A percentile compares a stretch with the other conserved stretches of the same genome.
phyloP scores from a whole-genome alignment of 2,888 invertebrate genomes.

The Pinctada fucata region DNA sequence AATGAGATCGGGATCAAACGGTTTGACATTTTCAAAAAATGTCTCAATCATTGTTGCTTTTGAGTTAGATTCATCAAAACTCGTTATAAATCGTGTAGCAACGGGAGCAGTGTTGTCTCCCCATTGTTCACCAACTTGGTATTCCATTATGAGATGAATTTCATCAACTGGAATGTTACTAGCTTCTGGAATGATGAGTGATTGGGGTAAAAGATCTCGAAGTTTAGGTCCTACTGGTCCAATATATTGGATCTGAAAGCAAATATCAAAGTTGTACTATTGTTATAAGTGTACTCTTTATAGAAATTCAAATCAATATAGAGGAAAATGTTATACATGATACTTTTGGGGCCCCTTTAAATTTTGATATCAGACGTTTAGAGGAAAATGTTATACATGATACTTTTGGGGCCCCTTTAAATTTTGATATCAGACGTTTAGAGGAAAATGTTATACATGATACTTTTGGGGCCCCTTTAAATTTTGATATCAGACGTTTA shows the following conservation, averaged over 20 bases:
- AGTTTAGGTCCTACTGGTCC: slow-evolving; percentile 78
- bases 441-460: neutral
- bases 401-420: neutral
- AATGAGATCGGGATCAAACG: slow-evolving; percentile 76
- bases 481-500: no score
- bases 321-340: neutral
- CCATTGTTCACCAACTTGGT: slow-evolving; percentile 76
- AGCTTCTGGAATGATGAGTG: slow-evolving; percentile 71
- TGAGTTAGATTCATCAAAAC: slow-evolving; percentile 77
- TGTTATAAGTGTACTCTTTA: no score
- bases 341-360: neutral
- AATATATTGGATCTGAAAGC: slow-evolving; percentile 76
- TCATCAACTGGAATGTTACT: slow-evolving; percentile 75
- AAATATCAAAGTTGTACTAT: no score
- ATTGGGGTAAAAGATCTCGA: slow-evolving; percentile 73
- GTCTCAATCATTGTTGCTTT: slow-evolving; percentile 70
- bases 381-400: neutral
- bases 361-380: no score
- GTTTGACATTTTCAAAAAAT: slow-evolving; percentile 75
- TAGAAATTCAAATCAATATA: no score
- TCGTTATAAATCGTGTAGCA: slow-evolving; percentile 77
- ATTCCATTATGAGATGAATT: slow-evolving; percentile 78
- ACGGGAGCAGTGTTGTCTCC: slow-evolving; percentile 74
- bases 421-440: no score
- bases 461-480: neutral